Percentiles rank a stretch among this genome's conserved stretches.
Conservation (phyloP, 2,888 invertebrate genomes). For the Drosophila eohydei region DNA sequence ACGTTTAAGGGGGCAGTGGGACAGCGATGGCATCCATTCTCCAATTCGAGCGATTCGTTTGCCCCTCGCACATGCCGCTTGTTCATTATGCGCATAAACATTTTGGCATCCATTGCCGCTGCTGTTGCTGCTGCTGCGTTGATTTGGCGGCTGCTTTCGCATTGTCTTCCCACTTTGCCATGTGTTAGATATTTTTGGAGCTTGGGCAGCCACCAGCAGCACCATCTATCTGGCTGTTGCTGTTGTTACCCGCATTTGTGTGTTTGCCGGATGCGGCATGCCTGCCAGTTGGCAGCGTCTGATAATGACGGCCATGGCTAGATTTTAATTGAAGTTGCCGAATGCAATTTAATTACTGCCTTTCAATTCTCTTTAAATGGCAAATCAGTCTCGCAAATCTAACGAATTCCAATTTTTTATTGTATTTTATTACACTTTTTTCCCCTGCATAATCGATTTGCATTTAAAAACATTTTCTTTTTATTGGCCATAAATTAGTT, state of each 20-base stretch:
- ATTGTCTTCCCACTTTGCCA: slow-evolving; percentile 70
- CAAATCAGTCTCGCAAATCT: not conserved
- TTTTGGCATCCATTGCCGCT: slow-evolving; percentile 67
- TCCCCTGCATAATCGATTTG: not conserved
- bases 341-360: slow-evolving; percentile 42
- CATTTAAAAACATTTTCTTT: not conserved
- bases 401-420: not conserved
- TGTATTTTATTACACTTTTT: not conserved
- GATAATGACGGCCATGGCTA: slow-evolving; percentile 60
- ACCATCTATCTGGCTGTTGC: not conserved
- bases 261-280: slow-evolving; percentile 59
- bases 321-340: slow-evolving; percentile 53
- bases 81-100: slow-evolving; percentile 80
- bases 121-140: slow-evolving; percentile 45
- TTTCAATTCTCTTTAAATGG: slow-evolving; percentile 9
- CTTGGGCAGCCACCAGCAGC: slow-evolving; percentile 17
- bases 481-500: slow-evolving; percentile 23
- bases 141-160: slow-evolving; percentile 74
- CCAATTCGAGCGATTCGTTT: slow-evolving; percentile 4
- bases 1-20: slow-evolving; percentile 46
- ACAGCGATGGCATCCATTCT: slow-evolving; percentile 8
- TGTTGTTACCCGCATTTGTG: slow-evolving; percentile 60
- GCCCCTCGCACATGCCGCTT: slow-evolving; percentile 49
- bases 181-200: slow-evolving; percentile 69
- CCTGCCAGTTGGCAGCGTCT: slow-evolving; percentile 54